Conservation (phyloP, 2,888 invertebrate genomes). For the Deroplatys truncata region DNA sequence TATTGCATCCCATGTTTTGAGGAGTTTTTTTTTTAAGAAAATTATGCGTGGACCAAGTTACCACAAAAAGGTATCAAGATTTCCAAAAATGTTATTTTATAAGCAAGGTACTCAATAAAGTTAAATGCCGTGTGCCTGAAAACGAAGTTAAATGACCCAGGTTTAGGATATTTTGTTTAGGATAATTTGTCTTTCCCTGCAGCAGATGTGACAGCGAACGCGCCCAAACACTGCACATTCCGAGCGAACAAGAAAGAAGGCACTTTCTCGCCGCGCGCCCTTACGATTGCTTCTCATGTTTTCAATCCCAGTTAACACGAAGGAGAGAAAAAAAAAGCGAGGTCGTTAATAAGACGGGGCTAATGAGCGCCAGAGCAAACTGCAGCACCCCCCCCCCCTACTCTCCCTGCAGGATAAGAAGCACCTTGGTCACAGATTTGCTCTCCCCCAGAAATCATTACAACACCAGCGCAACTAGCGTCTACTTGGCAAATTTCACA, state of each 20-base stretch:
- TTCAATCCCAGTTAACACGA: background rate
- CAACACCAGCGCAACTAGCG: background rate
- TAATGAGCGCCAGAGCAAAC: background rate
- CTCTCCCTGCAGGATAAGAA: background rate
- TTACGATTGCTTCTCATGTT: background rate
- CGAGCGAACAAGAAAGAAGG: background rate
- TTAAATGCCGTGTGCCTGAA: too few species aligned
- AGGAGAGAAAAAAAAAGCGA: background rate
- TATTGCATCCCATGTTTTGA: too few species aligned
- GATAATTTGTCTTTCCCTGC: too few species aligned
- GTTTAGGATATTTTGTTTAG: too few species aligned
- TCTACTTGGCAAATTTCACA: too few species aligned
- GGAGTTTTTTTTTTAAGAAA: too few species aligned
- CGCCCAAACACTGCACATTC: background rate
- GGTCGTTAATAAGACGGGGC: background rate
- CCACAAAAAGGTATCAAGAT: too few species aligned
- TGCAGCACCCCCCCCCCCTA: background rate
- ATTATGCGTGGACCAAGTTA: too few species aligned
- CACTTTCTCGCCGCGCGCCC: background rate
- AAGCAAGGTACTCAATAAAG: too few species aligned
- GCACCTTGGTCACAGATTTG: background rate
- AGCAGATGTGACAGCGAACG: background rate
- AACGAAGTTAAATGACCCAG: too few species aligned
- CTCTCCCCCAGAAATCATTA: background rate
- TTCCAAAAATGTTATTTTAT: too few species aligned